Base-by-base conservation (phyloP, 1,140 invertebrate species). In the Drosophila ambigua region DNA sequence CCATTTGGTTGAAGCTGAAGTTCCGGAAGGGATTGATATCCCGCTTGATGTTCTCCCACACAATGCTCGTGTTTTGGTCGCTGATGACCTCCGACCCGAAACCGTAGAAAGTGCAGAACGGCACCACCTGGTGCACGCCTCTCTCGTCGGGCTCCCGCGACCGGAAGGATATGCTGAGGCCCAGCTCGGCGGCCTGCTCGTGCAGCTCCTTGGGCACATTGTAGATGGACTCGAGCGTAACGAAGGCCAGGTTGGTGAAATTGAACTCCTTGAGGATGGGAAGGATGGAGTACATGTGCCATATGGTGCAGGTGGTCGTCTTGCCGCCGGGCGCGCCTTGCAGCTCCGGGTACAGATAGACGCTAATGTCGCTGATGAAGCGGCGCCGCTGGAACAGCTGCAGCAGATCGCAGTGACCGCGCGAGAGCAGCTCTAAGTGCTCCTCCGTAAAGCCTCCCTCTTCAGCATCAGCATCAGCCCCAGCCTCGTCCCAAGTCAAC, bases 281-380 rank as follows among this genome's bases (percentile, higher is more conserved):
- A 53, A 91, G 44, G 15, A 91, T 77, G 5, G 89, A 80, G 66
- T 91, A 91, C 72, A 91, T 89, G 49, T 91, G 84, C 89, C 89
- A 91, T 0, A 62, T 13, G 8, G 63, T 77, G 55, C 50, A 65
- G 1, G 87, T 71, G 0, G 84, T 87, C 20, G 67, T 54, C 20
- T 67, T 72, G 6, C 57, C 63, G 9, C 20, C 50, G 4, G 53
- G 48, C 0, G 13, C 2, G 1, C 46, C 59, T 41, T 66, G 28
- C 39, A 58, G 28, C 5, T 62, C 31, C 20, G 89, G 84, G 53
- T 91, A 91, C 2, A 91, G 50, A 26, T 64, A 74, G 9, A 91
- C 54, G 0, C 62, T 68, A 2, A 80, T 51, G 46, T 61, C 77
- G 64, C 51, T 55, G 1, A 83, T 77, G 7, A 83, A 80, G 9